Percentiles rank a stretch among this genome's conserved stretches.
phyloP scores from a whole-genome alignment of 2,797 vertebrate species.

The Microctenopoma stevenorrisi region DNA sequence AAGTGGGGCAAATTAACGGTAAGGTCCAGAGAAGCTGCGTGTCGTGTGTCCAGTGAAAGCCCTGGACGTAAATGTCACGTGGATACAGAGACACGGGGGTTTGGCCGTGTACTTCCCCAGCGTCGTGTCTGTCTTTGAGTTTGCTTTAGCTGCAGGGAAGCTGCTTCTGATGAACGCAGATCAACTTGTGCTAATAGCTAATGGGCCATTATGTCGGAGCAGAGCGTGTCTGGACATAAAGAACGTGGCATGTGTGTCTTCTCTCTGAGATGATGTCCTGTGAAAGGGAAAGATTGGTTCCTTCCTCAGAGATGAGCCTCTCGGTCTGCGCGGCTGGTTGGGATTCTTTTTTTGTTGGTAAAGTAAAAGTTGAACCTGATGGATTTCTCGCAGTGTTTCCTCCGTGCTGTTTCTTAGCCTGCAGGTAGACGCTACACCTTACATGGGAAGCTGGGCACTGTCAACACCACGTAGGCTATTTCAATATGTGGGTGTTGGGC shows the following conservation, averaged over 20 bases:
- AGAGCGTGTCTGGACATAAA: slow-evolving; percentile 12
- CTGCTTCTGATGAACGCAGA: slow-evolving; percentile 8
- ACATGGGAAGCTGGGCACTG: slow-evolving; percentile 6
- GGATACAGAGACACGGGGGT: slow-evolving; percentile 3
- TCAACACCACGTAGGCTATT: slow-evolving; percentile 36
- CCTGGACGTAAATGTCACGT: slow-evolving; percentile 31
- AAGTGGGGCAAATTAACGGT: too few species aligned
- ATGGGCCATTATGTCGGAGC: slow-evolving; percentile 22
- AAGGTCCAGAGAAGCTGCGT: too few species aligned
- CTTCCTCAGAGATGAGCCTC: not conserved
- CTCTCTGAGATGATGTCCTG: slow-evolving; percentile 9
- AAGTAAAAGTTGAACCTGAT: too few species aligned
- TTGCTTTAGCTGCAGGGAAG: slow-evolving; percentile 6
- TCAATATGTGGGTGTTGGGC: slow-evolving; percentile 24
- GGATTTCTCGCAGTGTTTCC: not conserved
- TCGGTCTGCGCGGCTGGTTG: slow-evolving; percentile 11
- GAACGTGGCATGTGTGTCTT: not conserved
- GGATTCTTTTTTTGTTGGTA: not conserved
- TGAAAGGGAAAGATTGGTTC: slow-evolving; percentile 11
- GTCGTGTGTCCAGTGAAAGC: too few species aligned
- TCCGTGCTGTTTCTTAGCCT: not conserved
- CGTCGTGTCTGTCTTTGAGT: not conserved
- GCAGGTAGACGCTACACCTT: slow-evolving; percentile 20
- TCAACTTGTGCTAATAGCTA: not conserved
- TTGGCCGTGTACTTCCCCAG: slow-evolving; percentile 19